Evolutionary conservation across 2,113 vertebrate species (phyloP), one percentile per base, ranked within the genome.

Genomic region (Pollimyrus isidori): DNA sequence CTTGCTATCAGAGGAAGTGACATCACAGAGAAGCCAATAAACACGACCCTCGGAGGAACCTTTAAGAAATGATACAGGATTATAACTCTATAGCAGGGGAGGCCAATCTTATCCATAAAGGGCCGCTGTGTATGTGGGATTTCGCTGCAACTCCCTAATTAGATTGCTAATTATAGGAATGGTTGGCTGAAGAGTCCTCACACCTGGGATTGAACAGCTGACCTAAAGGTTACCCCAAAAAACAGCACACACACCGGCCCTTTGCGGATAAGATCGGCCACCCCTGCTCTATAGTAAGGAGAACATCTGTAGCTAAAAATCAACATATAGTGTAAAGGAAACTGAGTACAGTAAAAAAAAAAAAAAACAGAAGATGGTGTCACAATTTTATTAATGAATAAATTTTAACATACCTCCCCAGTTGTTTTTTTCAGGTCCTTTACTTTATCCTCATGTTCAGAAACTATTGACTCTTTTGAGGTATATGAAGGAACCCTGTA

Each of bases 371-470:
- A 23, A n/a, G 7, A 84, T 84, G 82, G 19, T 39, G 23, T 52
- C 50, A 86, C 86, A 58, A 19, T 39, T 52, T 39, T 17, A 39
- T 10, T 17, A 49, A 69, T 69, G n/a, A 30, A 39, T 87, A 35
- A 42, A 21, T 35, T 35, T 87, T 52, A 87, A 87, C 49, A 89
- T 94, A 93, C 96, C 96, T 97, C 94, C 76, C 96, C 97, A 1
- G 94, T 96, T 0, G 90, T 94, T 86, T 92, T 92, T 91, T 92
- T 94, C 50, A 97, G 91, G n/a, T 90, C 88, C 13, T 92, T 90
- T 35, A 92, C 84, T 53, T 92, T 52, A 45, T 93, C 46, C 23
- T 93, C 90, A 90, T 92, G 95, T 88, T 93, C 93, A 4, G 91
- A 90, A 19, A n/a, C 87, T 90, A 94, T 73, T 65, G 93, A 91